phyloP scores from a whole-genome alignment of 2,113 vertebrate genomes.

The Eulemur rufifrons region DNA sequence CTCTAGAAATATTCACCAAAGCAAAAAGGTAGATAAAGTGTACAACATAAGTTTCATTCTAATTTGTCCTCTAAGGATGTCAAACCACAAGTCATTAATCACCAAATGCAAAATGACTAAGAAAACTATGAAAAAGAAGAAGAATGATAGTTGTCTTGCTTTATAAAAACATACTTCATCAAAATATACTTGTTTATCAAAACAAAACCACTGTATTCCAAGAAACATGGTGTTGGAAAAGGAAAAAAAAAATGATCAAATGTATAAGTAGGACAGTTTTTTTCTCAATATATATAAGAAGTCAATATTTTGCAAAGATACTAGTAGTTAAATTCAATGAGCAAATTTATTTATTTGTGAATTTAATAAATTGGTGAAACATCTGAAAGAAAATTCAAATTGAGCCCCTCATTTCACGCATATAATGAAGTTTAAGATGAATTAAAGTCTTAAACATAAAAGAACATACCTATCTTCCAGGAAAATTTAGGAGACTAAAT shows the following conservation, averaged over 20 bases:
- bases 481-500: not conserved
- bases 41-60: not conserved
- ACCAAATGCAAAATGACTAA: not conserved
- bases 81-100: not conserved
- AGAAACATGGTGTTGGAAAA: not conserved
- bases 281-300: not conserved
- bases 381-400: not conserved
- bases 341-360: not conserved
- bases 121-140: not conserved
- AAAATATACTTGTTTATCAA: not conserved
- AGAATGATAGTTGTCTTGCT: not conserved
- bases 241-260: not conserved
- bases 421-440: not conserved
- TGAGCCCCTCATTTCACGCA: not conserved
- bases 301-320: not conserved
- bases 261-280: not conserved
- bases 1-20: not conserved
- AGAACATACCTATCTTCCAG: not conserved
- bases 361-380: not conserved
- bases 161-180: not conserved
- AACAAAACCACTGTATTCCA: not conserved
- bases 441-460: not conserved
- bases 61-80: not conserved
- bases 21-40: not conserved
- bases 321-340: not conserved